Evolutionary conservation across 2,113 vertebrate species (phyloP), one percentile per base, ranked within the genome.

Genomic region (Illadopsis cleaveri): DNA sequence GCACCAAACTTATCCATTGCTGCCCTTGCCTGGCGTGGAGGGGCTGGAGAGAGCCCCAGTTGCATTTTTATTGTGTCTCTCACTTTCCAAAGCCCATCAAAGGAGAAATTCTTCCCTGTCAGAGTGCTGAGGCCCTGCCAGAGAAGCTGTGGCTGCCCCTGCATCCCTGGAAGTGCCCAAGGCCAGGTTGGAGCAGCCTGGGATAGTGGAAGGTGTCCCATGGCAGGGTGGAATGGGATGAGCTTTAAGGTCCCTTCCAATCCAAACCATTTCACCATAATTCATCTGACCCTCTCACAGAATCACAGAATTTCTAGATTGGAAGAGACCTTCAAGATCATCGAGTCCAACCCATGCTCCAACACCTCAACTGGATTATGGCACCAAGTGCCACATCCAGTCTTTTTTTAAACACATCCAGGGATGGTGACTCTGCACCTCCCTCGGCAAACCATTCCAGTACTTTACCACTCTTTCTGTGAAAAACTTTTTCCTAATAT

Each of bases 1-100:
- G 21, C 42, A 62, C 24, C 27, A 50, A 79, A 50, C n/a, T 45
- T 76, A 66, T 31, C 42, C 68, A 24, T 2, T 8, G 45, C 70
- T 72, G 66, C n/a, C 33, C 31, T 64, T 35, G 37, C 22, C 44
- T 2, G 3, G 30, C 0, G 0, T 11, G 40, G 42, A 38, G 30
- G 16, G 68, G 54, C 9, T 3, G 1, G 28, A 73, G 47, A 53
- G 30, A 33, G 35, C 20, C 15, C 14, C 20, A 14, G 5, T 2
- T 89, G 48, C 31, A 10, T 24, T 90, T 88, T 69, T 20, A 70
- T 57, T 13, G 9, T 47, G 25, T 40, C 10, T 78, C 27, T 16
- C 53, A 44, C 42, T 35, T 66, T 30, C 16, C 54, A 66, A 62
- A 78, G 3, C 14, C 38, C 72, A 61, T 11, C 42, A 31, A 33